Conservation (phyloP, 1,140 invertebrate genomes). For the Babylonia areolata region DNA sequence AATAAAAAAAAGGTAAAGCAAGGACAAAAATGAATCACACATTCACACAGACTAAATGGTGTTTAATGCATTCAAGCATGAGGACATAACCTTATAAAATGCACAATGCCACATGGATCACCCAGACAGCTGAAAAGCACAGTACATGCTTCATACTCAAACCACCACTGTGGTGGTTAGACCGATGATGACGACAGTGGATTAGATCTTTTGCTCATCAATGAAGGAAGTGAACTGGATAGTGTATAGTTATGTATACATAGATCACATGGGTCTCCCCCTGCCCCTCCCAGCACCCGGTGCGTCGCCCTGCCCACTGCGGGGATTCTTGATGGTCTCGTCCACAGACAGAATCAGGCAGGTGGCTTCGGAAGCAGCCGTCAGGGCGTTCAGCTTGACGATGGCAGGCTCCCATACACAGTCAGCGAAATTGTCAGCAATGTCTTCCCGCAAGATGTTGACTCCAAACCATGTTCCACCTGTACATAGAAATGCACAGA, state of each 20-base stretch:
- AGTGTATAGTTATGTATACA: no score
- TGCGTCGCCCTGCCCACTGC: constrained; percentile 69
- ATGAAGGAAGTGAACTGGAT: no score
- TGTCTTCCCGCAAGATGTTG: constrained; percentile 94
- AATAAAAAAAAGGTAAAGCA: not conserved
- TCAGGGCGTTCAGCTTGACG: constrained; percentile 97
- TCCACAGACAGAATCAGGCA: constrained; percentile 97
- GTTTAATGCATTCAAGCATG: not conserved
- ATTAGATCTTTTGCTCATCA: no score
- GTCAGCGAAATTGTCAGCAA: constrained; percentile 93
- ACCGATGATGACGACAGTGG: no score
- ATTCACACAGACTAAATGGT: not conserved
- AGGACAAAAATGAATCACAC: not conserved
- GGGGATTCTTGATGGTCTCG: constrained; percentile 97
- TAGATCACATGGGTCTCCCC: constrained; percentile 69
- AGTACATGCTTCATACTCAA: not conserved
- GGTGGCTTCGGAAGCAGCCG: constrained; percentile 96
- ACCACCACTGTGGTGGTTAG: not conserved
- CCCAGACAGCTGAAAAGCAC: not conserved
- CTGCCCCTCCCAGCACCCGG: constrained; percentile 61
- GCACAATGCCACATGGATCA: not conserved
- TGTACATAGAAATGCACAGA: no score
- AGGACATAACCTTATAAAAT: not conserved
- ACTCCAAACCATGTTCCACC: constrained; percentile 95
- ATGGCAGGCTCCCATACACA: constrained; percentile 99